Evolutionary conservation across 2,888 invertebrate genomes (phyloP).

Genomic region (Callyntrura guangdongensis): DNA sequence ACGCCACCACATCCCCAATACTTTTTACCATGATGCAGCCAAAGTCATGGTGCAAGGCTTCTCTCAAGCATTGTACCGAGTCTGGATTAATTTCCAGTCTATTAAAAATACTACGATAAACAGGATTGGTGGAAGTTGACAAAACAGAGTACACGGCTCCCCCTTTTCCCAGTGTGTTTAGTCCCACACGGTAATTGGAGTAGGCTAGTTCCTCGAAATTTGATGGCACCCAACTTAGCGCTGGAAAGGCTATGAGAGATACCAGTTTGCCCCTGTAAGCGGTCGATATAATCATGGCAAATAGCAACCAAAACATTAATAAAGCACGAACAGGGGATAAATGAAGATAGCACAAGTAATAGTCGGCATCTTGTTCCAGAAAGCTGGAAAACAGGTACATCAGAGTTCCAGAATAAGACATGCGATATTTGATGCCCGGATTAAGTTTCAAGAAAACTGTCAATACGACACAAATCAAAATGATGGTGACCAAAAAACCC

Average conservation of each 20-base stretch:
- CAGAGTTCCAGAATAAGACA: background rate
- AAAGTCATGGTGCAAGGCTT: conserved; percentile 27
- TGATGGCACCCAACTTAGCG: conserved; percentile 62
- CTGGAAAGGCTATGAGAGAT: conserved; percentile 70
- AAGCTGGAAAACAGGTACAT: background rate
- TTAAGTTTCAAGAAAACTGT: background rate
- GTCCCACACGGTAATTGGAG: conserved; percentile 71
- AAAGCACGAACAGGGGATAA: conserved; percentile 38
- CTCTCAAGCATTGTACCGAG: conserved; percentile 22
- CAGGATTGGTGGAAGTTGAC: conserved; percentile 28
- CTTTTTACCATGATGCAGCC: conserved; percentile 56
- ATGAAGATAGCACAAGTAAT: background rate
- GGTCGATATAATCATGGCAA: conserved; percentile 51
- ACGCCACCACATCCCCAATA: conserved; percentile 33
- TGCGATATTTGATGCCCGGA: background rate
- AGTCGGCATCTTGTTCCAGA: background rate
- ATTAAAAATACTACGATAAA: conserved; percentile 24
- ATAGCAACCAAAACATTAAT: conserved; percentile 67
- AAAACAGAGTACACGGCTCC: conserved; percentile 59
- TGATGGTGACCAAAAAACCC: background rate
- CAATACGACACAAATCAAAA: background rate
- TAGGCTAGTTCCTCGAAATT: conserved; percentile 78
- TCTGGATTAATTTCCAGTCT: conserved; percentile 53
- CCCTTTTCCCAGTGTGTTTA: conserved; percentile 78
- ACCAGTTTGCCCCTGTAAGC: conserved; percentile 73